A percentile compares a stretch with the other conserved stretches of the same genome.
Evolutionary conservation across 2,888 invertebrate species (phyloP).

Genomic region (Theretra japonica): DNA sequence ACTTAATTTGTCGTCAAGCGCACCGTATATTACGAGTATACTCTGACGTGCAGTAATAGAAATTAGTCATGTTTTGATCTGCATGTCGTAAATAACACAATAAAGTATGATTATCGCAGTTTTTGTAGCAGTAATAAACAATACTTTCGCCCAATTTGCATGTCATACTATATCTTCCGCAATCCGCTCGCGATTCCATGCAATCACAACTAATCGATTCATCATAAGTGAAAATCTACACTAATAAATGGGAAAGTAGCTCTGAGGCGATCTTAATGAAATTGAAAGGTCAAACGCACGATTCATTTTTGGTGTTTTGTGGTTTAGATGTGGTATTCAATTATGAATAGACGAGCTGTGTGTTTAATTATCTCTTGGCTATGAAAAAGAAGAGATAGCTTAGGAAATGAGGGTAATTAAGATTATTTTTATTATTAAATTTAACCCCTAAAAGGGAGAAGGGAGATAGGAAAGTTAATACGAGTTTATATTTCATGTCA

Average conservation of each 20-base stretch:
- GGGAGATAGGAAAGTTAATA: no score
- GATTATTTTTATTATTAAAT: no score
- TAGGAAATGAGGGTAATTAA: no score
- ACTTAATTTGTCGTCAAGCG: neutral
- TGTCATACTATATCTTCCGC: constrained; percentile 16
- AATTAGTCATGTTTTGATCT: neutral
- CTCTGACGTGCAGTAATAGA: neutral
- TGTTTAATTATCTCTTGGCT: no score
- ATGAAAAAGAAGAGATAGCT: no score
- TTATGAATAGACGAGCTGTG: no score
- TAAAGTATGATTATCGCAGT: neutral
- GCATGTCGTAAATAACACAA: neutral
- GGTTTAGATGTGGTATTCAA: no score
- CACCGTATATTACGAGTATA: no score
- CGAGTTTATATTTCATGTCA: no score
- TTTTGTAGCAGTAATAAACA: constrained; percentile 20
- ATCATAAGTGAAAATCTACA: neutral
- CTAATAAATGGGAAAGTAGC: no score
- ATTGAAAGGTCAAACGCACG: neutral
- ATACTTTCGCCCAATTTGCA: constrained; percentile 25
- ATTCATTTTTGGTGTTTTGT: no score
- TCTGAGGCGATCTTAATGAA: neutral
- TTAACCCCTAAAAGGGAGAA: no score
- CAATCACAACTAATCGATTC: neutral
- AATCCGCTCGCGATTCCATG: neutral